Base-by-base conservation (phyloP, 2,888 invertebrate species). In the Troides oblongomaculatus region DNA sequence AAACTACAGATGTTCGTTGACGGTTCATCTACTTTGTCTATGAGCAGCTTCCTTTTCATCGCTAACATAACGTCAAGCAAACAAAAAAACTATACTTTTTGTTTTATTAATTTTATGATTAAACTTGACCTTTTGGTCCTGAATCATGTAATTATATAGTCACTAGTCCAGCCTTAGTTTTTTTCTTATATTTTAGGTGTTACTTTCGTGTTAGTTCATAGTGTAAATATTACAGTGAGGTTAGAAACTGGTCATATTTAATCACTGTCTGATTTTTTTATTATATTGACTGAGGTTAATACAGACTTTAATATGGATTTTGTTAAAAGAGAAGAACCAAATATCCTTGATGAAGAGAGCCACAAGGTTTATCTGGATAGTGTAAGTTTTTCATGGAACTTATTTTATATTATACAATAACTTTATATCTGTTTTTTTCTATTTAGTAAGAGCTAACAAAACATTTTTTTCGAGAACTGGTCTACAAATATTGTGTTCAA, bases 291-390 rank as follows among this genome's bases (percentile, higher is more conserved):
- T 23, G 23, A 23, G 53, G 23, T 68, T 46, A 57, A 63, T 60
- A 18, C 18, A 62, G 12, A 30, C 69, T 62, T 66, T 68, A 81
- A 71, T 68, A 91, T 92, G 92, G 91, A 92, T 86, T 91, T 86
- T 76, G 91, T 92, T 71, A 92, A 92, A 78, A 81, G 90, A 66
- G 91, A 91, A 80, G 91, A 90, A 30, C 85, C 83, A 63, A 84
- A 85, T 78, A 72, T 84, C 23, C 77, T 88, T 36, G 90, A 89
- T 46, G 90, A 91, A 69, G 91, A 90, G 17, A 84, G 80, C 71
- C 90, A 90, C 72, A 91, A 90, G 73, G 81, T 82, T 67, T 92
- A 90, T 69, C 77, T 89, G 75, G 90, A 92, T 69, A 89, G 82
- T 71, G 92, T 92, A 74, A 90, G 90, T 86, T 62, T 66, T 60